Evolutionary conservation across 2,888 invertebrate species (phyloP), one percentile per base, ranked within the genome.

Genomic region (Caenorhabditis parvicauda): DNA sequence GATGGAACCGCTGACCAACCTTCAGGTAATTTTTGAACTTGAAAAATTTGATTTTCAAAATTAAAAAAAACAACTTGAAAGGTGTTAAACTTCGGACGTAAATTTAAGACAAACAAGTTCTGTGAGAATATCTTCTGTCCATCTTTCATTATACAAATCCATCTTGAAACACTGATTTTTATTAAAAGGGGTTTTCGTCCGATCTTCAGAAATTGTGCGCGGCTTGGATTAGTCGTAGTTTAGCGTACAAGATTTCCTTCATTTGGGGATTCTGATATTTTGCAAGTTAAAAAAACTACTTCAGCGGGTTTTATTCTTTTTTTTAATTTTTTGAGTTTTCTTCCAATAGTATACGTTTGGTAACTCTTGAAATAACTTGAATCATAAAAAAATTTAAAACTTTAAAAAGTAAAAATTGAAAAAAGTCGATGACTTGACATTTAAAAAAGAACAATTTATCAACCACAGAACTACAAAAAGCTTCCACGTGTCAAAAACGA

Each of bases 1-100:
- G 61, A 96, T 96, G 94, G 94, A 95, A 50, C 96, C 98, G 1
- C 87, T 98, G 47, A 93, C 90, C 78, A 95, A 92, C 83, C 85
- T 98, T 45, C 95, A 96, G 87, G 88, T 87, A 57, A 21, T 54
- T 50, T 42, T 24, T n/a, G 24, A 43, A 24, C 24, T 27, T 41
- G 25, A 32, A 35, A 47, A 47, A 25, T 35, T 17, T 47, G 22
- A 22, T 35, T 47, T 17, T 17, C 19, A 47, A 47, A 14, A 47
- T 43, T 43, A 24, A 43, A 43, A 19, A 24, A 43, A 43, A 17
- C 19, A 19, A n/a, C 24, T 19, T 22, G n/a, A 24, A 24, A 17
- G 19, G 12, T 5, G 19, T n/a, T 22, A 24, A 43, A 22, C n/a
- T 21, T 43, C n/a, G 22, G 44, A 43, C 7, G 22, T 19, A 43